Evolutionary conservation across 2,888 invertebrate species (phyloP).

Genomic region (Elegia similella): DNA sequence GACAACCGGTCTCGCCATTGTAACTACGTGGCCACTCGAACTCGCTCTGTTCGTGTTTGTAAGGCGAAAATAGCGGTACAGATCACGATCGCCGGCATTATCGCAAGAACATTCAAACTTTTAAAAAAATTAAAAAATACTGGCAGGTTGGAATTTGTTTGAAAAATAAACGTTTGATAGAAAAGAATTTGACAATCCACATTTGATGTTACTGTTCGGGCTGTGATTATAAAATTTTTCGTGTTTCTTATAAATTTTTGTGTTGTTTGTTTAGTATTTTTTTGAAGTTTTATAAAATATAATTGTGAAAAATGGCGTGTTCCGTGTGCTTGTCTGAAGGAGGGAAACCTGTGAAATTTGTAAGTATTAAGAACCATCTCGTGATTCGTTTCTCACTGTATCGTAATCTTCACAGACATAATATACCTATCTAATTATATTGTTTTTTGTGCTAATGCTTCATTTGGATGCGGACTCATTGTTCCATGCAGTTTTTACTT

Average conservation of each 20-base stretch:
- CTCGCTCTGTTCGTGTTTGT: constrained; percentile 31
- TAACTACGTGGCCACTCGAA: constrained; percentile 32
- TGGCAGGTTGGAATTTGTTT: constrained; percentile 24
- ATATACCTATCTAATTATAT: too few species aligned
- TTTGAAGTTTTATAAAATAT: constrained; percentile 25
- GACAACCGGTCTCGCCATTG: constrained; percentile 41
- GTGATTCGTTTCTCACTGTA: not conserved
- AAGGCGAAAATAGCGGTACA: constrained; percentile 31
- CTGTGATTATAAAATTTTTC: not conserved
- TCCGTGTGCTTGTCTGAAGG: constrained; percentile 45
- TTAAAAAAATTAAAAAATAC: constrained; percentile 25
- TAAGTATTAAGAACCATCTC: constrained; percentile 36
- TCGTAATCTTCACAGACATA: not conserved
- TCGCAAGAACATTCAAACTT: not conserved
- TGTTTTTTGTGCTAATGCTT: not conserved
- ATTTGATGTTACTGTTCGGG: constrained; percentile 21
- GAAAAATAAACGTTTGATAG: constrained; percentile 12
- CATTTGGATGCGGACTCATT: not conserved
- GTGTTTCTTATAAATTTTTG: constrained; percentile 19
- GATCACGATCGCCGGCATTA: constrained; percentile 13
- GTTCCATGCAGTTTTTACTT: too few species aligned
- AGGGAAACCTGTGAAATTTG: constrained; percentile 54
- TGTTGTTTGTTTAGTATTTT: constrained; percentile 23
- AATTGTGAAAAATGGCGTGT: constrained; percentile 52
- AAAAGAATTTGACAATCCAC: constrained; percentile 17